phyloP scores from a whole-genome alignment of 2,113 vertebrate species.

The Larimichthys polyactis region DNA sequence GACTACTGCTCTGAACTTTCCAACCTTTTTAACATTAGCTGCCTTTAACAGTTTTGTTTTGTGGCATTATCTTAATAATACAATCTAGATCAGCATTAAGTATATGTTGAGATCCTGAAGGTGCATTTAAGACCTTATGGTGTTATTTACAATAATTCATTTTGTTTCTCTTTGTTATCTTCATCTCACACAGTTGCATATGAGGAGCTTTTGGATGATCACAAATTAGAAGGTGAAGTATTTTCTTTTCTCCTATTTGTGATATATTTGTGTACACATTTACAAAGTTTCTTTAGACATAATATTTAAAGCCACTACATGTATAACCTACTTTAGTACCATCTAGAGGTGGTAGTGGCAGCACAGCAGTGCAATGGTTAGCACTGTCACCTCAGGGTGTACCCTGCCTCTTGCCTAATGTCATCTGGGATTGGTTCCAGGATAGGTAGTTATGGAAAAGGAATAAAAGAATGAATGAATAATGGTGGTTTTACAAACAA shows the following conservation, averaged over 20 bases:
- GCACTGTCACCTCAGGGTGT: too few relatives aligned
- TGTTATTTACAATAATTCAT: not conserved
- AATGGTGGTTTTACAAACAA: not conserved
- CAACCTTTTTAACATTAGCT: not conserved
- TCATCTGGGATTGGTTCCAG: too few relatives aligned
- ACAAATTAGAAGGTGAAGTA: constrained; percentile 89
- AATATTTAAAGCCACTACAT: not conserved
- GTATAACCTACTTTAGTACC: too few relatives aligned
- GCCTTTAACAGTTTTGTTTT: not conserved
- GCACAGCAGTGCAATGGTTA: too few relatives aligned
- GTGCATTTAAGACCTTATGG: not conserved
- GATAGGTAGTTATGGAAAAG: too few relatives aligned
- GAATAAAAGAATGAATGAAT: not conserved
- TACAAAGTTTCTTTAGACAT: not conserved
- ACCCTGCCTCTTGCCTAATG: too few relatives aligned
- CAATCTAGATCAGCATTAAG: not conserved
- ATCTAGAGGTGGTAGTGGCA: too few relatives aligned
- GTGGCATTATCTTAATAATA: not conserved
- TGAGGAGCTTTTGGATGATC: constrained; percentile 92
- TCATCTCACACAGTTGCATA: constrained; percentile 85
- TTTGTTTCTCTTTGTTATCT: constrained; percentile 16
- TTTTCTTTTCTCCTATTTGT: not conserved
- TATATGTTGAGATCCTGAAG: not conserved
- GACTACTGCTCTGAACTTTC: not conserved
- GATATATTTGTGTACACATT: not conserved